Evolutionary conservation across 2,888 invertebrate species (phyloP).

Genomic region (Horisme vitalbata): DNA sequence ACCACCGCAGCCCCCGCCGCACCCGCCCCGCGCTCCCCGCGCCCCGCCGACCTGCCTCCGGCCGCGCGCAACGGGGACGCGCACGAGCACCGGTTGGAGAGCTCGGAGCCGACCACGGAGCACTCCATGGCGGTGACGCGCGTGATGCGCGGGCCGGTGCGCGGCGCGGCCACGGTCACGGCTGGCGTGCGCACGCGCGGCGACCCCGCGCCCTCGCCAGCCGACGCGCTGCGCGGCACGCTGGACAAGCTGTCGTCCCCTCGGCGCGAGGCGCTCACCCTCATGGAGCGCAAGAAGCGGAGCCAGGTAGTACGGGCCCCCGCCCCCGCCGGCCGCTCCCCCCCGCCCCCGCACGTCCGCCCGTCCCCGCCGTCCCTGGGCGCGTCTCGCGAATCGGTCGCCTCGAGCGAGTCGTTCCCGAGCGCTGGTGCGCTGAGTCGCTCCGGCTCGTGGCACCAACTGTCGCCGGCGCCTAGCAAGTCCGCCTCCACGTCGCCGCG

Average conservation of each 20-base stretch:
- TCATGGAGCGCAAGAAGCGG: slow-evolving; percentile 54
- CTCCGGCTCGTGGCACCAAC: slow-evolving; percentile 92
- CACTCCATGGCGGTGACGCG: slow-evolving; percentile 86
- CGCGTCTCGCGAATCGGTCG: slow-evolving; percentile 63
- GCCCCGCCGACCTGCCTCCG: slow-evolving; percentile 41
- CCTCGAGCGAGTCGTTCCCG: slow-evolving; percentile 58
- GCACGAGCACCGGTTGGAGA: slow-evolving; percentile 19
- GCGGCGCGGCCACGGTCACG: slow-evolving; percentile 87
- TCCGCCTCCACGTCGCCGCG: slow-evolving; percentile 66
- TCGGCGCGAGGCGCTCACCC: slow-evolving; percentile 54
- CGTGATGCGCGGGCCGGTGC: slow-evolving; percentile 89
- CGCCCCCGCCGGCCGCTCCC: slow-evolving; percentile 52
- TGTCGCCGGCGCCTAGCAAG: slow-evolving; percentile 73
- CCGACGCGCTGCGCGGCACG: slow-evolving; percentile 74
- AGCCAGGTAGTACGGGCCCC: slow-evolving; percentile 65
- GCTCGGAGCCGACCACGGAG: slow-evolving; percentile 71
- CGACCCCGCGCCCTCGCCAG: slow-evolving; percentile 59
- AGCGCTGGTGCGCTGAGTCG: slow-evolving; percentile 70
- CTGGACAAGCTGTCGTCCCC: slow-evolving; percentile 78
- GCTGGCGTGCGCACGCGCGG: slow-evolving; percentile 82
- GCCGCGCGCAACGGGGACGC: slow-evolving; percentile 46
- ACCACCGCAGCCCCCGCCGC: slow-evolving; percentile 34
- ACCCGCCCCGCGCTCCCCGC: slow-evolving; percentile 36
- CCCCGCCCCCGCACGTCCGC: slow-evolving; percentile 53
- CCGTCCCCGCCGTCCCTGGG: slow-evolving; percentile 49